Percentiles rank a stretch among this genome's conserved stretches.
Evolutionary conservation across 2,888 invertebrate genomes (phyloP).

Genomic region (Ophion costatus): DNA sequence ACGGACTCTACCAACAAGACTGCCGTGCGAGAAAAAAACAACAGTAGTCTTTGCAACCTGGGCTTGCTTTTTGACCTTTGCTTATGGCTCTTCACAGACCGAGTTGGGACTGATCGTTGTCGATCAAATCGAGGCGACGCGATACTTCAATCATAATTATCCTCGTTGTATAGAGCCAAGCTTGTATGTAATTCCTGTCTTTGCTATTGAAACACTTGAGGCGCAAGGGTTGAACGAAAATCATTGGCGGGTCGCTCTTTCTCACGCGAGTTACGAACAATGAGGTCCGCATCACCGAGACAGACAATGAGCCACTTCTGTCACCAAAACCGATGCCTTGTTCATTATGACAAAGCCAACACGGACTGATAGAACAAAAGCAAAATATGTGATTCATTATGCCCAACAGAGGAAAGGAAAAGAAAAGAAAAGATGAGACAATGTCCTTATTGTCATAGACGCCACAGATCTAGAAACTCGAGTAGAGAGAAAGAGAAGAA

Average conservation of each 20-base stretch:
- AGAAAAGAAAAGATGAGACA: neutral
- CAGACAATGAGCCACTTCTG: constrained; percentile 35
- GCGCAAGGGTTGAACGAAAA: constrained; percentile 8
- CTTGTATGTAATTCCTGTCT: neutral
- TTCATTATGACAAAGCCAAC: constrained; percentile 5
- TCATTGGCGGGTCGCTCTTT: constrained; percentile 5
- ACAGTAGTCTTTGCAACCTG: neutral
- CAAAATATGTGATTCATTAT: neutral
- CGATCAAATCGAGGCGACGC: neutral
- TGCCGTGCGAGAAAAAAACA: neutral
- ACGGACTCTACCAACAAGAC: neutral
- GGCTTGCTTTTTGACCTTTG: neutral
- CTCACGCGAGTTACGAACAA: constrained; percentile 32
- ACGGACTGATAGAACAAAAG: neutral
- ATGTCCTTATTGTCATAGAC: neutral
- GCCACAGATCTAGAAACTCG: no score
- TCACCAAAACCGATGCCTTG: constrained; percentile 3
- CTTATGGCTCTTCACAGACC: neutral
- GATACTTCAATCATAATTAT: neutral
- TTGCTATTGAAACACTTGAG: constrained; percentile 22
- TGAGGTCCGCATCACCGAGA: neutral
- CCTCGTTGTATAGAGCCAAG: neutral
- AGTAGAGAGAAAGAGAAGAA: neutral
- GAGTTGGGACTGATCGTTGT: neutral
- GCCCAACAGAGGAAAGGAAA: neutral